A percentile compares a stretch with the other conserved stretches of the same genome.
phyloP scores from a whole-genome alignment of 1,140 invertebrate species.

The Mycetomoellerius zeteki region DNA sequence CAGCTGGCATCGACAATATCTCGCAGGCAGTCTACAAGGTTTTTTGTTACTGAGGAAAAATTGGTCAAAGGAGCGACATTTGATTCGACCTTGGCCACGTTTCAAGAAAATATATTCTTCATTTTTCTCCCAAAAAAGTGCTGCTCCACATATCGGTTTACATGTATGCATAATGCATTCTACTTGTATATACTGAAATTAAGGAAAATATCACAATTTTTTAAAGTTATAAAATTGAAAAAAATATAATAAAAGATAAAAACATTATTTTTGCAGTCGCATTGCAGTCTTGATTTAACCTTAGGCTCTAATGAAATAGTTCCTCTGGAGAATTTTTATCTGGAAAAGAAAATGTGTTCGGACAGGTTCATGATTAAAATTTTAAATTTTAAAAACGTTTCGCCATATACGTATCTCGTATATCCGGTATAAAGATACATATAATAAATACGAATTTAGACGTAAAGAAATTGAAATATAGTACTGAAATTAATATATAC shows the following conservation, averaged over 20 bases:
- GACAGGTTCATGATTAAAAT: constrained; percentile 14
- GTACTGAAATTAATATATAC: neutral
- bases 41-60: constrained; percentile 46
- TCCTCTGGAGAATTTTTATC: constrained; percentile 17
- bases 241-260: neutral
- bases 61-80: constrained; percentile 16
- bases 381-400: constrained; percentile 23
- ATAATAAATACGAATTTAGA: neutral
- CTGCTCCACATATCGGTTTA: constrained; percentile 15
- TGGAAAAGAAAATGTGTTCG: neutral
- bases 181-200: constrained; percentile 4
- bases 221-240: constrained; percentile 1
- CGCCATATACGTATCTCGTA: neutral
- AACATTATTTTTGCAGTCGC: constrained; percentile 20
- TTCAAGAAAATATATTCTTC: constrained; percentile 33
- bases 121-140: constrained; percentile 25
- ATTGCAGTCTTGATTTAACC: constrained; percentile 15
- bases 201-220: neutral
- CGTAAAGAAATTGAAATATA: neutral
- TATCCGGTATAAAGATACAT: neutral
- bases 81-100: constrained; percentile 53
- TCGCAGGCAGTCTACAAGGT: neutral
- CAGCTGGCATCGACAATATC: constrained; percentile 40
- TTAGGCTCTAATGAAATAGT: neutral
- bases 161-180: neutral